These are phyloP conservation scores for Aelia acuminata DNA, from an alignment of 2,888 invertebrate species.

Conservation along the genomic window DNA sequence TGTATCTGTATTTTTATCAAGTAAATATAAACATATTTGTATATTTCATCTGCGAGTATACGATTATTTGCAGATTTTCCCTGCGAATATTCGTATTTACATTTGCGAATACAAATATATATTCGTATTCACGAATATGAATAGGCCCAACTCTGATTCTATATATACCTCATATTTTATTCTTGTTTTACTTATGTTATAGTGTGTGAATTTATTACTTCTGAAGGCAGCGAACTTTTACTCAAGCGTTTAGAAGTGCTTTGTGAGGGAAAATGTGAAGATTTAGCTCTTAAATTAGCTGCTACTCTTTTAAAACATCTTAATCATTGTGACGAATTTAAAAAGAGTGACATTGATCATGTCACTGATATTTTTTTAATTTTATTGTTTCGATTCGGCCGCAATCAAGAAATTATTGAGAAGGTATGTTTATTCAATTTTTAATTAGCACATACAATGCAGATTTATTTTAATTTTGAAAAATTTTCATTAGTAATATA, in stretches of 20 bases:
- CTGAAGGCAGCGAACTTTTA: constrained; percentile 75
- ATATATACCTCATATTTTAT: too few species aligned
- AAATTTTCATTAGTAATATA: too few species aligned
- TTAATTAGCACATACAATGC: not conserved
- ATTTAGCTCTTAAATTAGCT: constrained; percentile 75
- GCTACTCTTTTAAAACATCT: constrained; percentile 74
- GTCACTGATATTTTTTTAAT: constrained; percentile 76
- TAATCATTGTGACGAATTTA: constrained; percentile 67
- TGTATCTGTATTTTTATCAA: too few species aligned
- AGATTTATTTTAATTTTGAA: too few species aligned
- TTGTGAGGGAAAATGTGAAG: constrained; percentile 75
- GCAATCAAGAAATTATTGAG: constrained; percentile 72
- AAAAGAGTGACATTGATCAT: constrained; percentile 71
- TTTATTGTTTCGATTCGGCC: constrained; percentile 74
- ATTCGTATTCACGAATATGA: too few species aligned
- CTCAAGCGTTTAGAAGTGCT: constrained; percentile 76
- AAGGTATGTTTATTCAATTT: constrained; percentile 68
- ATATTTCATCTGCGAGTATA: too few species aligned
- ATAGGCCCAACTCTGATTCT: too few species aligned
- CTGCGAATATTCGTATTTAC: too few species aligned
- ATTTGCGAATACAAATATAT: too few species aligned
- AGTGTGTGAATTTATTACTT: constrained; percentile 75
- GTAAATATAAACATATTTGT: too few species aligned
- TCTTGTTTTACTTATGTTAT: constrained; percentile 65
- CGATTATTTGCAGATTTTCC: too few species aligned